A percentile compares a stretch with the other conserved stretches of the same genome.
Evolutionary conservation across 2,888 invertebrate species (phyloP).

Genomic region (Stenotaenia linearis): DNA sequence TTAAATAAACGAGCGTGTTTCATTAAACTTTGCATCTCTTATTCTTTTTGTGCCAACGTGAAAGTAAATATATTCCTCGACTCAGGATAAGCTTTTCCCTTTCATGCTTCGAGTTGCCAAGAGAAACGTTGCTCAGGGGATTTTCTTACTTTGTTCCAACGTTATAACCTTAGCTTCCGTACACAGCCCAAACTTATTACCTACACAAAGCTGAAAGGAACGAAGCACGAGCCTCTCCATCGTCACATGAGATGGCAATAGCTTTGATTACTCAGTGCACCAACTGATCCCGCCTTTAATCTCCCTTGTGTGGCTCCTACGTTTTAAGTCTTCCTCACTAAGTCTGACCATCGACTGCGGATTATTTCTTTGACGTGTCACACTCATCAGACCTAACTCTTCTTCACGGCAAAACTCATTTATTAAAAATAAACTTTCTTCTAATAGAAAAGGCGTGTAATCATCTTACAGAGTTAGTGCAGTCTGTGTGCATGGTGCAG

Average conservation of each 20-base stretch:
- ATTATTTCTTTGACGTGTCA: conserved; percentile 17
- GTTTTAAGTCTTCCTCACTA: conserved; percentile 13
- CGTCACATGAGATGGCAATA: conserved; percentile 30
- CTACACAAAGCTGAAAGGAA: conserved; percentile 8
- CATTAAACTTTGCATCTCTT: conserved; percentile 31
- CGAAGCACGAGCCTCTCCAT: conserved; percentile 17
- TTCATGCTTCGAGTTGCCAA: conserved; percentile 28
- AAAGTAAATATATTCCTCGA: conserved; percentile 29
- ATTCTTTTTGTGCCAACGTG: conserved; percentile 26
- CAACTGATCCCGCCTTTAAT: conserved; percentile 32
- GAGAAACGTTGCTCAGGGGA: conserved; percentile 29
- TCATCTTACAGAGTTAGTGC: background rate
- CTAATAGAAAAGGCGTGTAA: conserved; percentile 20
- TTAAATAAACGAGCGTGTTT: conserved; percentile 23
- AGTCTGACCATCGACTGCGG: conserved; percentile 21
- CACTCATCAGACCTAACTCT: conserved; percentile 17
- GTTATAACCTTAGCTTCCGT: conserved; percentile 21
- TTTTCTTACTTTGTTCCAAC: conserved; percentile 22
- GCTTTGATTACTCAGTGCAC: conserved; percentile 29
- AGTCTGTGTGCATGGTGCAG: background rate
- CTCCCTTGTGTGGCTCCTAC: conserved; percentile 24
- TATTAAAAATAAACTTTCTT: conserved; percentile 19
- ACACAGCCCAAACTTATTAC: conserved; percentile 30
- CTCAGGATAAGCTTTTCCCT: conserved; percentile 28
- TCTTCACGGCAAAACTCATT: conserved; percentile 3